Evolutionary conservation across 2,888 invertebrate species (phyloP), one percentile per base, ranked within the genome.

Genomic region (Cerceris rybyensis): DNA sequence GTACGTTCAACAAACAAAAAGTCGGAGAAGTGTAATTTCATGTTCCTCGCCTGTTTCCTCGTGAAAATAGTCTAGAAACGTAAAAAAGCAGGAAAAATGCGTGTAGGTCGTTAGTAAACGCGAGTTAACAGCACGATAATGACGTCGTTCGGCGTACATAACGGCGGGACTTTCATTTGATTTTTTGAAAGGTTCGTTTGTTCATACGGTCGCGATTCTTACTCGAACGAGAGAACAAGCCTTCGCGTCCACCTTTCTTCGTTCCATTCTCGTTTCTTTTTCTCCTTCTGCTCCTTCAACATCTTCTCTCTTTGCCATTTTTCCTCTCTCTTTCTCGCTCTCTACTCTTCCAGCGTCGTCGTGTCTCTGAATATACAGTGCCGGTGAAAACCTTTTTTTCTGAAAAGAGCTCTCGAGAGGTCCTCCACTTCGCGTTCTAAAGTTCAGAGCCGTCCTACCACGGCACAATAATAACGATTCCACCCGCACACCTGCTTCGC

Each of bases 401-500:
- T 77, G 49, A 78, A 87, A 89, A 89, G 81, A 75, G 83, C 88
- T 82, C 86, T 88, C 81, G 80, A 89, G 85, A 84, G 88, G 87
- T 83, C 85, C 88, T 86, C 82, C 82, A 84, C 83, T 87, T 74
- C 69, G 65, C 75, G 70, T 70, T 78, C 79, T 69, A 69, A 76
- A 74, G 74, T 75, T 64, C 76, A 74, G 79, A 79, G 64, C 83
- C 81, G 77, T 85, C 82, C 82, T 78, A 67, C 64, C 77, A 28
- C 28, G 65, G 78, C 74, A 82, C 82, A 86, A 89, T 86, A 88
- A 89, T 90, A 88, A 89, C 88, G 84, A 87, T 88, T 89, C 87
- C 90, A 88, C 88, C 89, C 87, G 87, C 90, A 81, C 89, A 90
- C 90, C 90, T 90, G 89, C 88, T 69, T 28, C 69, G n/a, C 58